Evolutionary conservation across 2,797 vertebrate species (phyloP), one percentile per base, ranked within the genome.

Genomic region (Hypotaenidia philippensis): DNA sequence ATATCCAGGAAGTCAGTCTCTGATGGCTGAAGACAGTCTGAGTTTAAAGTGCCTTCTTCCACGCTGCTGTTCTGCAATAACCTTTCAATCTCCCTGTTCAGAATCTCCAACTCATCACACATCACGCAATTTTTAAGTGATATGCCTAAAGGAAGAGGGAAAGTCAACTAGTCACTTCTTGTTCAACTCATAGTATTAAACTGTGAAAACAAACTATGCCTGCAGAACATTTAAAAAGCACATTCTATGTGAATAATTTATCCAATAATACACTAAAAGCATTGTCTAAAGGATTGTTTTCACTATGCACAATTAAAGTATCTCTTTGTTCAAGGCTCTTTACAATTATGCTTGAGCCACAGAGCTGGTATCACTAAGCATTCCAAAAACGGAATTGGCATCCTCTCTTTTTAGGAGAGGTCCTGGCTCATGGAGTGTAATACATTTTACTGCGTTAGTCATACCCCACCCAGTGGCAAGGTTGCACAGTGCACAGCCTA

Each of bases 21-120:
- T 87, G 95, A 77, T 60, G 92, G 86, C 38, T 94, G 96, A 94
- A 94, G 94, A 91, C 75, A 87, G 63, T 93, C 95, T 91, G 89
- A 95, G 60, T 50, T 93, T 94, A 40, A 93, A 95, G 76, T n/a
- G 68, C 27, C 66, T 86, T 69, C 70, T 93, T 91, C 78, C 59
- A 69, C 0, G 1, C 44, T 70, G 72, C 0, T 87, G 75, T 4
- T 94, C 68, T 83, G 61, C 9, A 92, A 96, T 31, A 97, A 89
- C 71, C 52, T 96, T 75, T 85, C 83, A 69, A 95, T 88, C 65
- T 95, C 96, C 76, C 94, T 94, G 95, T 83, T 94, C 91, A 97
- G 87, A 94, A 94, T 83, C 60, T 95, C 96, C 91, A 94, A 87
- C 8, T 95, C 31, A 97, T 95, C 95, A 95, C 81, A 96, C 84